Evolutionary conservation across 2,888 invertebrate species (phyloP).

Genomic region (Asteroscopus sphinx): DNA sequence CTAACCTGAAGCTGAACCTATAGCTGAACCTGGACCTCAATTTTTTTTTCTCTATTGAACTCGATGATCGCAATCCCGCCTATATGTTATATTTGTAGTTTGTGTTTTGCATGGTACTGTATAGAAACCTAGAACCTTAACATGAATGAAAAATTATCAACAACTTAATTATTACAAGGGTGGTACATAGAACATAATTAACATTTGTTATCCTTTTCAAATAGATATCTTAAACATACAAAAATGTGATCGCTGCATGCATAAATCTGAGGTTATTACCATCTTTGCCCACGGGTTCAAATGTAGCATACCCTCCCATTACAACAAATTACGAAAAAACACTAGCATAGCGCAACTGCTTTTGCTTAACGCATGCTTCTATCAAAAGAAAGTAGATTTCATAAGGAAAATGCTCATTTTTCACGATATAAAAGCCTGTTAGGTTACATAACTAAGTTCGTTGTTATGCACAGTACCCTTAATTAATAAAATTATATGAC

Average conservation of each 20-base stretch:
- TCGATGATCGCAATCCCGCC: constrained; percentile 89
- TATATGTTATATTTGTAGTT: constrained; percentile 74
- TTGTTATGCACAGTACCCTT: constrained; percentile 26
- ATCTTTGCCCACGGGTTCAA: constrained; percentile 7
- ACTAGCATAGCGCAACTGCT: constrained; percentile 66
- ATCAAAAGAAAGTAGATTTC: constrained; percentile 48
- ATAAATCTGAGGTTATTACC: constrained; percentile 17
- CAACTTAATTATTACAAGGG: constrained; percentile 10
- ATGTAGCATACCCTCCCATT: constrained; percentile 17
- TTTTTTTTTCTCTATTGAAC: constrained; percentile 63
- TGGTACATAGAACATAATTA: constrained; percentile 23
- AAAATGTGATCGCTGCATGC: constrained; percentile 43
- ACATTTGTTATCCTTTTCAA: constrained; percentile 14
- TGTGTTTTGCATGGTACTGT: constrained; percentile 79
- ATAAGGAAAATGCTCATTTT: constrained; percentile 32
- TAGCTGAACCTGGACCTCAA: constrained; percentile 34
- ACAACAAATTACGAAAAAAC: constrained; percentile 29
- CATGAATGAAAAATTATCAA: constrained; percentile 10
- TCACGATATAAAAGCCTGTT: constrained; percentile 29
- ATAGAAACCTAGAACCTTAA: constrained; percentile 57
- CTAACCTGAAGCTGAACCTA: constrained; percentile 42
- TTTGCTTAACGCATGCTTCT: constrained; percentile 74
- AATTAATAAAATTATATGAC: not conserved
- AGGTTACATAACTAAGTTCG: constrained; percentile 19
- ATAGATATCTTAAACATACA: constrained; percentile 8